Base-by-base conservation (phyloP, 2,888 invertebrate species). In the Epiblema foenella region DNA sequence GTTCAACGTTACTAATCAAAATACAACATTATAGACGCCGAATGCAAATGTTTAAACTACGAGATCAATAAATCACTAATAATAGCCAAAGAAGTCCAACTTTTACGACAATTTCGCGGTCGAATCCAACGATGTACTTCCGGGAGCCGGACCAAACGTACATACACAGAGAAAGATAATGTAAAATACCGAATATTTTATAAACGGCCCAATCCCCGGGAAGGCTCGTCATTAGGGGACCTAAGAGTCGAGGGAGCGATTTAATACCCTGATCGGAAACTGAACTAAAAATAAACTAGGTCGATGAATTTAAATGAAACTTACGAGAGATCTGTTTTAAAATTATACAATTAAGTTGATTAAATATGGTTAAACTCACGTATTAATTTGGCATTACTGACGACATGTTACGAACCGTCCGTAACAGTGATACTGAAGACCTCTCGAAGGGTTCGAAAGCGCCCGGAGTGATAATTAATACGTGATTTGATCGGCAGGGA, bases 1-100 rank as follows among this genome's bases (percentile, higher is more conserved):
- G 85, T 87, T 84, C 84, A 89, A 89, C 86, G 85, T 91, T 91
- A 92, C 86, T 81, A 81, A 86, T 85, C 84, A 85, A 76, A 82
- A 77, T 77, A 60, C 80, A 83, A 80, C 83, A 86, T 86, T 66
- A 74, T 70, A 70, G 73, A 86, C 84, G 87, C 83, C 86, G 82
- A 84, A 85, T 82, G 83, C 80, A 83, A 70, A 66, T 49, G 56
- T 60, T 82, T 83, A 79, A 83, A 81, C 83, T 80, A 77, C 37
- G 70, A 70, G 60, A 66, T 70, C 69, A 66, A 60, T 39, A 46
- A 70, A 49, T 66, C 33, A 59, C 59, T 52, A 52, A 52, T 60
- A 66, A 70, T 42, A 64, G 57, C 51, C 63, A 69, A 70, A 64
- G 60, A 54, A 59, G 18, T 60, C 49, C 39, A 69, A 64, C 58